Evolutionary conservation across 2,797 vertebrate species (phyloP).

Genomic region (Sciurus vulgaris): DNA sequence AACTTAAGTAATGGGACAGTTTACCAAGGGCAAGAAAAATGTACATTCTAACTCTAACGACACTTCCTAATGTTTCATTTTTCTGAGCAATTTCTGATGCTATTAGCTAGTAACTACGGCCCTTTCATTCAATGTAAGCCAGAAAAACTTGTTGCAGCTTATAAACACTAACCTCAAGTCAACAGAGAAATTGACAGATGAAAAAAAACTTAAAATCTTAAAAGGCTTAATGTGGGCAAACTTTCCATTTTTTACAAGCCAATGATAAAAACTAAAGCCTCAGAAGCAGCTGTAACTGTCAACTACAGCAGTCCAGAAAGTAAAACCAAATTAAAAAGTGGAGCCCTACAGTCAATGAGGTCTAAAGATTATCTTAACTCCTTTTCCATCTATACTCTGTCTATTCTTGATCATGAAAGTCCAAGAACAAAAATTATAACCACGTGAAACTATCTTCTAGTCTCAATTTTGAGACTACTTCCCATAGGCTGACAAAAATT

Average conservation of each 20-base stretch:
- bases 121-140: not conserved
- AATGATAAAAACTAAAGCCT: not conserved
- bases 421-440: no score
- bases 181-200: not conserved
- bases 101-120: not conserved
- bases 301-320: not conserved
- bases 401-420: no score
- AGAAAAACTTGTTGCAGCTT: not conserved
- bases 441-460: no score
- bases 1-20: not conserved
- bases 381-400: no score
- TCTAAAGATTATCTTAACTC: no score
- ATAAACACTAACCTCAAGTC: slow-evolving; percentile 14
- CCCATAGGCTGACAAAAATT: no score
- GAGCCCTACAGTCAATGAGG: no score
- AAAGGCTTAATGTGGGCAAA: not conserved
- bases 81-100: not conserved
- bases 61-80: not conserved
- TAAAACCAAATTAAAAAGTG: no score
- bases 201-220: not conserved
- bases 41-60: not conserved
- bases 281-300: not conserved
- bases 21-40: no score
- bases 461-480: no score
- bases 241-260: not conserved